These are phyloP conservation scores for Dasypolia templi DNA, from an alignment of 2,888 invertebrate species.

Conservation along the genomic window DNA sequence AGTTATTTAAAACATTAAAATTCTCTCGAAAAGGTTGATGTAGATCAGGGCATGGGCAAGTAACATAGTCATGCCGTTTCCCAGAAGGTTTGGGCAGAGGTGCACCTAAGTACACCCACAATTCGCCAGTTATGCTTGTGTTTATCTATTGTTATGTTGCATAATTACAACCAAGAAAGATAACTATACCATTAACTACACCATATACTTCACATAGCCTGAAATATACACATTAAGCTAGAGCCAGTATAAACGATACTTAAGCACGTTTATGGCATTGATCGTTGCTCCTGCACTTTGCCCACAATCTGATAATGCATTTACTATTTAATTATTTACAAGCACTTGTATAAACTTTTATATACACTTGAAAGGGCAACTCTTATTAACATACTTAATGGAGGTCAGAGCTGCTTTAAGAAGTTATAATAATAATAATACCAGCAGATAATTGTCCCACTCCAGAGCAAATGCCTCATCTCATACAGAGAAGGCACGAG, in stretches of 20 bases:
- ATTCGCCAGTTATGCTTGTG: too few relatives aligned
- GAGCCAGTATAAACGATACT: conserved; percentile 4
- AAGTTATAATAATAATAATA: too few relatives aligned
- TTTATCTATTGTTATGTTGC: too few relatives aligned
- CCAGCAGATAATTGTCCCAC: not conserved
- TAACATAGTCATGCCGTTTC: too few relatives aligned
- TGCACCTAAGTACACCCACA: too few relatives aligned
- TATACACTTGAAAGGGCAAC: conserved; percentile 28
- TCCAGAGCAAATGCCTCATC: not conserved
- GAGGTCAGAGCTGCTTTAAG: not conserved
- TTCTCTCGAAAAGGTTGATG: too few relatives aligned
- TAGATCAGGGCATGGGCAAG: too few relatives aligned
- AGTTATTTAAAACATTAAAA: too few relatives aligned
- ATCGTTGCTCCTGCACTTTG: conserved; percentile 52
- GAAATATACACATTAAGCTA: not conserved
- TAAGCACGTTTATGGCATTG: conserved; percentile 25
- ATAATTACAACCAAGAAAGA: too few relatives aligned
- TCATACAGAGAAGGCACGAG: not conserved
- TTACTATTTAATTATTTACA: conserved; percentile 46
- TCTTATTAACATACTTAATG: conserved; percentile 25
- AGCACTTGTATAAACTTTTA: conserved; percentile 11
- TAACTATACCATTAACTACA: not conserved
- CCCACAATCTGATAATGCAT: conserved; percentile 29
- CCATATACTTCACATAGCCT: not conserved
- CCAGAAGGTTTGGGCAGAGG: too few relatives aligned